Conservation (phyloP, 2,113 vertebrate species). For the Cinclus cinclus region DNA sequence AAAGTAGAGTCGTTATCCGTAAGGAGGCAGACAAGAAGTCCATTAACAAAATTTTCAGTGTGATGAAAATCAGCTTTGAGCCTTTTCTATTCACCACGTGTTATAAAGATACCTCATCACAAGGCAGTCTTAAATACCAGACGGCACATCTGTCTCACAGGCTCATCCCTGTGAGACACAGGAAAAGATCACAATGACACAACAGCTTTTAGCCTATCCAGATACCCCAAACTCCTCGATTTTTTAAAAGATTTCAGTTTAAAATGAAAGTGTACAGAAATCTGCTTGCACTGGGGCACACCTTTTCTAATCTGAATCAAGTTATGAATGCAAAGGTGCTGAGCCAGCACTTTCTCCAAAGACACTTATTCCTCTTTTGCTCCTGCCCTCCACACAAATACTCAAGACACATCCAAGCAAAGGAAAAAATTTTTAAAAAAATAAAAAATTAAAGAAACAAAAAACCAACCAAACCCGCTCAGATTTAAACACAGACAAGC, state of each 20-base stretch:
- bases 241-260: not conserved
- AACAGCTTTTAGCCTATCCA: not conserved
- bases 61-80: not conserved
- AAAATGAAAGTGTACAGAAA: not conserved
- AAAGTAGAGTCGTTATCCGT: not conserved
- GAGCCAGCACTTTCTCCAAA: not conserved
- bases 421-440: not conserved
- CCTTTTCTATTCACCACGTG: not conserved
- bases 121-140: not conserved
- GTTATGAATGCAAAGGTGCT: fast-evolving
- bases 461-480: not conserved
- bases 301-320: not conserved
- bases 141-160: not conserved
- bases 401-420: not conserved
- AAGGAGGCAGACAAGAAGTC: not conserved
- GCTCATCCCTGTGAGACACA: not conserved
- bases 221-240: not conserved
- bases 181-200: not conserved
- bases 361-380: not conserved
- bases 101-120: not conserved
- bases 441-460: not conserved
- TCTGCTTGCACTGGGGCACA: not conserved
- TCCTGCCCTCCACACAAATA: not conserved
- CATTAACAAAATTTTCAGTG: not conserved
- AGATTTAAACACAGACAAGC: not conserved